Percentiles rank a stretch among this genome's conserved stretches.
Conservation (phyloP, 2,797 vertebrate genomes). For the Rhinoraja longicauda region DNA sequence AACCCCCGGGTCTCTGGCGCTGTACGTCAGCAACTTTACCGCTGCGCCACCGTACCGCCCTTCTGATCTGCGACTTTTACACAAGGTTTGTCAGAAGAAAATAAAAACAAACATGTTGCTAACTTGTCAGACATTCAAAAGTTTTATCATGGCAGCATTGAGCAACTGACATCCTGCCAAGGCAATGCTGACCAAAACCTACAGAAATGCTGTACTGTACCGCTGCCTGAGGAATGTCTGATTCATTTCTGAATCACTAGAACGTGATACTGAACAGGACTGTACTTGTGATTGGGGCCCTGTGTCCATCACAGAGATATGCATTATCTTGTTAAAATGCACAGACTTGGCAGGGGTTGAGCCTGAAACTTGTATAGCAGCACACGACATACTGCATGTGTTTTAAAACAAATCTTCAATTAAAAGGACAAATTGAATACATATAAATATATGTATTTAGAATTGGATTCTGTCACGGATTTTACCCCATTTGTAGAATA, state of each 20-base stretch:
- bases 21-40: too few relatives aligned
- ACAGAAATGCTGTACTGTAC: conserved; percentile 13
- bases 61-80: not conserved
- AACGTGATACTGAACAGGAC: conserved; percentile 25
- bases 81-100: not conserved
- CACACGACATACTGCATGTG: not conserved
- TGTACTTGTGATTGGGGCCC: conserved; percentile 18
- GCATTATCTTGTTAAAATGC: not conserved
- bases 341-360: conserved; percentile 7
- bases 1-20: too few relatives aligned
- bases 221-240: conserved; percentile 24
- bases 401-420: not conserved
- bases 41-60: too few relatives aligned
- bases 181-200: not conserved
- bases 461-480: not conserved
- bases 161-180: conserved; percentile 2
- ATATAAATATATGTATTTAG: not conserved
- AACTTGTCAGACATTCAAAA: not conserved
- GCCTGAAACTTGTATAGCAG: not conserved
- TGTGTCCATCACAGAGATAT: not conserved
- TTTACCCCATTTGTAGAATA: not conserved
- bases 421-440: not conserved
- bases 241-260: not conserved
- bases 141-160: not conserved
- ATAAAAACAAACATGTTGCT: not conserved